These are phyloP conservation scores for Thyatira batis DNA, from an alignment of 2,888 invertebrate species.

Conservation along the genomic window DNA sequence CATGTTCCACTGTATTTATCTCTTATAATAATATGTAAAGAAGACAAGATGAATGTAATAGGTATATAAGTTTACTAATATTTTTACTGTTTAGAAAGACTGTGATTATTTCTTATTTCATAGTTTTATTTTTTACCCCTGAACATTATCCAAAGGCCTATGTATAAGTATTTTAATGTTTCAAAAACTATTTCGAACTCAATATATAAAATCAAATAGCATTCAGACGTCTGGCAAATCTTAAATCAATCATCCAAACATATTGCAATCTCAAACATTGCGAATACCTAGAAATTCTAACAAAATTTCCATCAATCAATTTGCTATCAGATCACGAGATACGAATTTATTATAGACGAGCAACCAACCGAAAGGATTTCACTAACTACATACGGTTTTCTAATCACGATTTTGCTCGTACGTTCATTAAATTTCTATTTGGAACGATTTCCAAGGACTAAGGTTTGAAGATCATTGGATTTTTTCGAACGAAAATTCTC, in stretches of 20 bases:
- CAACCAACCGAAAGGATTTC: not conserved
- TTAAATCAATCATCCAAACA: conserved; percentile 1
- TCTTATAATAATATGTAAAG: no score
- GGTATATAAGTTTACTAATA: no score
- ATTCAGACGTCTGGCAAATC: not conserved
- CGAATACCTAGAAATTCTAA: not conserved
- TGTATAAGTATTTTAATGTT: no score
- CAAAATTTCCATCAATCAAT: not conserved
- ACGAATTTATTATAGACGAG: not conserved
- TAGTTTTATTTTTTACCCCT: no score
- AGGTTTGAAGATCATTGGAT: no score
- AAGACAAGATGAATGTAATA: no score
- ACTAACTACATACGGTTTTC: not conserved
- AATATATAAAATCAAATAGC: not conserved
- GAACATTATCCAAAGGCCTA: no score
- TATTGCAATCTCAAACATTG: conserved; percentile 2
- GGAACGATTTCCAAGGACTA: no score
- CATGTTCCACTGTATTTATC: no score
- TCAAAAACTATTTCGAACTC: not conserved
- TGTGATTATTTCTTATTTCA: no score
- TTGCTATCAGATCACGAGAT: conserved; percentile 1
- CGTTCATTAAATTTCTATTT: not conserved
- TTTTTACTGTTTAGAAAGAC: no score
- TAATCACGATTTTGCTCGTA: not conserved
- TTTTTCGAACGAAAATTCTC: no score